phyloP scores from a whole-genome alignment of 1,140 invertebrate species.

The Brachionus manjavacas region DNA sequence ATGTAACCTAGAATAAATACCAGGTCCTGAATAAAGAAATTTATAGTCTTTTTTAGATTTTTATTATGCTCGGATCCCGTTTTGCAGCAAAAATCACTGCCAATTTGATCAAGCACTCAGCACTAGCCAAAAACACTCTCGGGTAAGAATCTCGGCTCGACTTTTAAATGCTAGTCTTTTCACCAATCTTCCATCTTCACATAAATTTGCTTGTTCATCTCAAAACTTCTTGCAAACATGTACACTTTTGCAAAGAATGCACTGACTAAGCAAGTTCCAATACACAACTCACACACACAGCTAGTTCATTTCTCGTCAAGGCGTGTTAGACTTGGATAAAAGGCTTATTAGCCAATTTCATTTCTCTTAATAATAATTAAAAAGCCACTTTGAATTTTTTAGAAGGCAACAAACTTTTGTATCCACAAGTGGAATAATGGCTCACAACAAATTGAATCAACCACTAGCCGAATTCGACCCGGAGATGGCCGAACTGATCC shows the following conservation, averaged over 20 bases:
- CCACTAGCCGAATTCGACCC: constrained; percentile 65
- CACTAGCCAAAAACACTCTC: neutral
- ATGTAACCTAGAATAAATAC: neutral
- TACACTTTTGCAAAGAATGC: neutral
- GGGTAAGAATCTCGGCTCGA: neutral
- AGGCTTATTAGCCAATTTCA: neutral
- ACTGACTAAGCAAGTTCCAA: neutral
- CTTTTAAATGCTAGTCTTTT: too few species aligned
- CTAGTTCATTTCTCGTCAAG: neutral
- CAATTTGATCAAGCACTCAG: neutral
- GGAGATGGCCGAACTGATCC: constrained; percentile 75
- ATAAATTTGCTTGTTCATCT: neutral
- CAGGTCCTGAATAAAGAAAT: neutral
- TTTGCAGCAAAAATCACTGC: neutral
- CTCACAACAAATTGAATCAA: neutral
- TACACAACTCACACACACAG: neutral
- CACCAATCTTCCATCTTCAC: neutral
- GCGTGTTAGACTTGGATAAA: neutral
- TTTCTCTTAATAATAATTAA: neutral
- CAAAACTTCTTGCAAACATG: neutral
- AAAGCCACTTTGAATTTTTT: neutral
- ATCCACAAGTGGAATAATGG: neutral
- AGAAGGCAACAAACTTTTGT: neutral
- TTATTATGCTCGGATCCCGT: neutral
- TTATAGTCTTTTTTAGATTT: neutral